These are phyloP conservation scores for Grantiella picta DNA, from an alignment of 2,113 vertebrate species.

Conservation along the genomic window DNA sequence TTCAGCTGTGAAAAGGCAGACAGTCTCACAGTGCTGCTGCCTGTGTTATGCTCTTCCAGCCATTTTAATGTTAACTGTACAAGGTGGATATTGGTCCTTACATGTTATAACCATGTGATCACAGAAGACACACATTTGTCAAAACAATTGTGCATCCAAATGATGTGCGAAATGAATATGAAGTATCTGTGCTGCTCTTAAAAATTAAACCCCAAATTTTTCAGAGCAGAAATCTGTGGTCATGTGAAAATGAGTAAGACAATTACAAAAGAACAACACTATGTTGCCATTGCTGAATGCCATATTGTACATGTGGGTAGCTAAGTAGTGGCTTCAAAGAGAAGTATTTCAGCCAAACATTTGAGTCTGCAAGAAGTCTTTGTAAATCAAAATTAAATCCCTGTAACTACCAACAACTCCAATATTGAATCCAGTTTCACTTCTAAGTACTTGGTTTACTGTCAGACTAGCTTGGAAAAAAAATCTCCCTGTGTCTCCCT, in stretches of 20 bases:
- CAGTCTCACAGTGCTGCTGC: not conserved
- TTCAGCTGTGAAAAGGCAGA: not conserved
- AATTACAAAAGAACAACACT: not conserved
- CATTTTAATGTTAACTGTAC: not conserved
- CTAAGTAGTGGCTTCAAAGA: slow-evolving; percentile 25
- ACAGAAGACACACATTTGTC: not conserved
- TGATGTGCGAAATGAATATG: not conserved
- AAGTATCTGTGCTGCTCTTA: not conserved
- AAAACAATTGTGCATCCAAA: not conserved
- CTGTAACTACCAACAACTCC: not conserved
- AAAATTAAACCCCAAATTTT: not conserved
- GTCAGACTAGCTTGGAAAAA: not conserved
- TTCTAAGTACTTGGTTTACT: not conserved
- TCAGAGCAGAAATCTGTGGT: not conserved
- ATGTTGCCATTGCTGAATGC: not conserved
- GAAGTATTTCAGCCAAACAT: not conserved
- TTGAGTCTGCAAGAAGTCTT: not conserved
- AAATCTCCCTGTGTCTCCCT: not conserved
- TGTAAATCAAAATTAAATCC: not conserved
- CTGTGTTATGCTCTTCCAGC: not conserved
- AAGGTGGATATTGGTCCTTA: not conserved
- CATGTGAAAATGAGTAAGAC: not conserved
- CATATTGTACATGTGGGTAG: not conserved
- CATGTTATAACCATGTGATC: not conserved
- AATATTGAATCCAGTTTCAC: not conserved